phyloP scores from a whole-genome alignment of 2,113 vertebrate species.

The Hiodon tergisus region DNA sequence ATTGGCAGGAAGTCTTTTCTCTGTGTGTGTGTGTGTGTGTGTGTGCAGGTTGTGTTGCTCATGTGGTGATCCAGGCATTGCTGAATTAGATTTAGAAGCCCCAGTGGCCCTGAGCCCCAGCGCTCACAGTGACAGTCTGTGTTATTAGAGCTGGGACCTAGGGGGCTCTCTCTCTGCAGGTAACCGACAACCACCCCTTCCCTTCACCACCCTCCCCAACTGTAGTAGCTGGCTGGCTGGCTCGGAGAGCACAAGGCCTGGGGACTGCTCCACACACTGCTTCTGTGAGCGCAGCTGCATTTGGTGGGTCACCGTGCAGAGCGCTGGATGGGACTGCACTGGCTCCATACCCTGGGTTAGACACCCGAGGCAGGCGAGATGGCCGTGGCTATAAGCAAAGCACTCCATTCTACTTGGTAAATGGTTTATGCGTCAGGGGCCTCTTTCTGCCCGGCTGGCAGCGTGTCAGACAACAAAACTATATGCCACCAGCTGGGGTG shows the following conservation, averaged over 20 bases:
- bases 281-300: neutral
- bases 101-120: constrained; percentile 55
- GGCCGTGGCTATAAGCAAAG: no score
- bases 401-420: neutral
- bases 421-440: neutral
- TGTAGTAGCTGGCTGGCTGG: constrained; percentile 38
- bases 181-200: constrained; percentile 36
- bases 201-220: constrained; percentile 38
- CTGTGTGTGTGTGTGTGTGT: constrained; percentile 21
- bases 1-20: neutral
- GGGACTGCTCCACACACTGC: constrained; percentile 34
- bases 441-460: neutral
- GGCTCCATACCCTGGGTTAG: no score
- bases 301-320: neutral
- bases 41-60: constrained; percentile 6
- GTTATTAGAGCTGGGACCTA: constrained; percentile 69
- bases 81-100: constrained; percentile 53
- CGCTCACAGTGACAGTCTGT: constrained; percentile 59
- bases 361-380: no score
- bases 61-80: constrained; percentile 17
- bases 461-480: neutral
- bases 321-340: neutral
- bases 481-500: neutral
- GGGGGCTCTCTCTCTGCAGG: constrained; percentile 42
- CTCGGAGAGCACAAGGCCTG: constrained; percentile 25